A percentile compares a stretch with the other conserved stretches of the same genome.
phyloP scores from a whole-genome alignment of 2,888 invertebrate species.

The Quadriops clusia region DNA sequence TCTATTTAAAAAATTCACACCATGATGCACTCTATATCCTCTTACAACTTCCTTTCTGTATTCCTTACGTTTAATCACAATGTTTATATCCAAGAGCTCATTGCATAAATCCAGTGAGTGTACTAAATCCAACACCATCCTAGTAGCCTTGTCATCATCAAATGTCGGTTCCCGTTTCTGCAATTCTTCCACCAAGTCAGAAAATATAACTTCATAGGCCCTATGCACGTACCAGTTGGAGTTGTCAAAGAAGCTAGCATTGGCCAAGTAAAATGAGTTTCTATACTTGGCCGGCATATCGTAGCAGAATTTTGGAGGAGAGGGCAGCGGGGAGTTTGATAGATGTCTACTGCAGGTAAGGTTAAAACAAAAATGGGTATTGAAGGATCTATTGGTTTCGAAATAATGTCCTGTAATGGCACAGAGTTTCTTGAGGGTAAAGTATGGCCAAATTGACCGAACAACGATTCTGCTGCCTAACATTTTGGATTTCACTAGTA shows the following conservation, averaged over 20 bases:
- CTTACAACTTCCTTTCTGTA: constrained; percentile 26
- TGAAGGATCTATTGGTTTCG: too few relatives aligned
- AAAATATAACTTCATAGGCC: constrained; percentile 27
- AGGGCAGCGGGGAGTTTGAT: constrained; percentile 1
- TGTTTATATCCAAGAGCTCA: constrained; percentile 28
- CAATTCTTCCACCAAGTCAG: constrained; percentile 23
- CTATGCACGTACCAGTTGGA: constrained; percentile 31
- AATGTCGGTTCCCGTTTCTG: constrained; percentile 12
- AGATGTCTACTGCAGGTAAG: constrained; percentile 5
- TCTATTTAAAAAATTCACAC: constrained; percentile 20
- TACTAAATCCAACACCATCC: constrained; percentile 22
- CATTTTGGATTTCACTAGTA: too few relatives aligned
- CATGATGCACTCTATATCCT: constrained; percentile 30
- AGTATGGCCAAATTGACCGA: too few relatives aligned
- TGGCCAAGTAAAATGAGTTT: constrained; percentile 31
- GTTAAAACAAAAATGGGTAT: too few relatives aligned
- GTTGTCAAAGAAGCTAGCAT: constrained; percentile 30
- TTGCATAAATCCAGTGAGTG: constrained; percentile 28
- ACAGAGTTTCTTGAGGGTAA: too few relatives aligned
- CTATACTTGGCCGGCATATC: constrained; percentile 30
- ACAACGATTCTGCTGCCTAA: too few relatives aligned
- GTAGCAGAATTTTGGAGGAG: too few relatives aligned
- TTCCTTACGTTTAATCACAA: constrained; percentile 26
- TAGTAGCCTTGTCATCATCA: constrained; percentile 17
- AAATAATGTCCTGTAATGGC: too few relatives aligned